Evolutionary conservation across 2,797 vertebrate genomes (phyloP), one percentile per base, ranked within the genome.

Genomic region (Masticophis lateralis): DNA sequence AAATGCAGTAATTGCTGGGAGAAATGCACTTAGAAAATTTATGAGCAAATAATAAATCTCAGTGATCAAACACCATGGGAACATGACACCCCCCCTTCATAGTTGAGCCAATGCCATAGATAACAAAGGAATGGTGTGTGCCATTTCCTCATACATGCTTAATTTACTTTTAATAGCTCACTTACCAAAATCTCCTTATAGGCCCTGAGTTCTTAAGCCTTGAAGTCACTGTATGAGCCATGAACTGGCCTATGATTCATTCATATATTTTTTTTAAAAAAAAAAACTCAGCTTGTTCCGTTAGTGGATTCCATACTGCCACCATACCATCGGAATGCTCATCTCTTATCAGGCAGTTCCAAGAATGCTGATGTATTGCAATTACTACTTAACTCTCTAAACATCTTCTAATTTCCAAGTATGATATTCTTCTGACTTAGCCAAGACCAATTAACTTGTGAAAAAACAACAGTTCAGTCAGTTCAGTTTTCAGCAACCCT

Each of bases 351-450:
- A 96, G 91, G 66, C 95, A 86, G 92, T 94, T 96, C 93, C 94
- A 97, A 95, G 97, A 98, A 98, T 96, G 97, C 95, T 95, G 94
- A 97, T 95, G 51, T 57, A 37, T 47, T 86, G 87, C 94, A 92
- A 93, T 93, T 94, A 94, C 94, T 94, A 93, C 92, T 95, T n/a
- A n/a, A 60, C 93, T 95, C 94, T 95, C 95, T 88, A 92, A 97
- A 94, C 94, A 95, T 95, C 97, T 97, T 96, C 97, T 94, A 96
- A 95, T 97, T 97, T 96, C 95, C 95, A 92, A 53, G 0, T 95
- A 96, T 95, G 95, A 88, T 95, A 96, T 97, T 98, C 96, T 96
- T 97, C 96, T 93, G 93, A 93, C 91, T 93, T 92, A 95, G 93
- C 92, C 92, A 96, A 95, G 92, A 69, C 0, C 1, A 96, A 97